phyloP scores from a whole-genome alignment of 2,797 vertebrate species.

The Podargus strigoides region DNA sequence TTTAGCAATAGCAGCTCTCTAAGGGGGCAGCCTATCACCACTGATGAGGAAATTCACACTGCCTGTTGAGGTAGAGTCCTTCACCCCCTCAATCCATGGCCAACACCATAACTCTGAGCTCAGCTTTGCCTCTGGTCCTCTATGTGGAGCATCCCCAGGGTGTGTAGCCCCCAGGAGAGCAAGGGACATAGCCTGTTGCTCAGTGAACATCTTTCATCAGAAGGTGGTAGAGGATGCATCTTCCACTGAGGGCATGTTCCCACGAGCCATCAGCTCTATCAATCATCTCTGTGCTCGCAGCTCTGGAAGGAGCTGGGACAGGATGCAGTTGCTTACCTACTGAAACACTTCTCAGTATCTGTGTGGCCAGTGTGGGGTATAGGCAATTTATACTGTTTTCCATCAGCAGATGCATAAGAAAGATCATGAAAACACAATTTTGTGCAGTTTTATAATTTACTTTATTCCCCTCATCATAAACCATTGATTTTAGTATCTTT shows the following conservation, averaged over 20 bases:
- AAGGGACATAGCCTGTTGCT: neutral
- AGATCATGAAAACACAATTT: neutral
- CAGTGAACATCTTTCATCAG: neutral
- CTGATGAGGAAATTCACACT: neutral
- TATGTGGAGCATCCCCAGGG: neutral
- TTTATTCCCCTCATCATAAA: neutral
- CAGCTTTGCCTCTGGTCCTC: neutral
- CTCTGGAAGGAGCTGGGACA: neutral
- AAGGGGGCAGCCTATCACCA: neutral
- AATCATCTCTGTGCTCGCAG: neutral
- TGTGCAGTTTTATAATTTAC: neutral
- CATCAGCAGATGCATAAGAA: neutral
- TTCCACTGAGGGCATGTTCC: neutral
- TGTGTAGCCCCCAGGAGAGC: neutral
- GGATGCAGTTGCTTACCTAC: fast-evolving
- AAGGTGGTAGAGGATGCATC: neutral
- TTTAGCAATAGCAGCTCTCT: neutral
- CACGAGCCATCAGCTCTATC: fast-evolving
- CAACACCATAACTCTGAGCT: neutral
- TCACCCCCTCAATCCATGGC: neutral
- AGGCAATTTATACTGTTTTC: neutral
- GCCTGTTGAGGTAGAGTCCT: neutral
- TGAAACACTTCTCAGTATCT: neutral
- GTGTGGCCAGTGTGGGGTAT: neutral
- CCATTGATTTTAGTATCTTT: neutral